Evolutionary conservation across 2,113 vertebrate genomes (phyloP).

Genomic region (Tyto alba): DNA sequence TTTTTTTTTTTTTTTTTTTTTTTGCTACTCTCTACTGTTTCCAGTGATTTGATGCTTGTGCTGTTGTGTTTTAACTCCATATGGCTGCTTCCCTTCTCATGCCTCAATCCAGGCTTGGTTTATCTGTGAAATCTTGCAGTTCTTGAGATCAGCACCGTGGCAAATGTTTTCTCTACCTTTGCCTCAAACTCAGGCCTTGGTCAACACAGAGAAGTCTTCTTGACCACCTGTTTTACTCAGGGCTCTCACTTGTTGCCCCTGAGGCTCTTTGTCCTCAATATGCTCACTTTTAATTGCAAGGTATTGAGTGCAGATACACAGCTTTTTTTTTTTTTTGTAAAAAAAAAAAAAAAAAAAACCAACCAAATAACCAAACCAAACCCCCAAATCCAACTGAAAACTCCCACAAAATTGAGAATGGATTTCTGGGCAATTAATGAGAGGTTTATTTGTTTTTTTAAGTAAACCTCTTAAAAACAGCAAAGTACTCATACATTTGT

Average conservation of each 20-base stretch:
- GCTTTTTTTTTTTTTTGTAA: neutral
- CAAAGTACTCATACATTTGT: neutral
- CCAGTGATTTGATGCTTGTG: neutral
- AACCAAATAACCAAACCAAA: neutral
- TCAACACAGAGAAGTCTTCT: neutral
- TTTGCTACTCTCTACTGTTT: neutral
- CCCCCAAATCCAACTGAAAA: neutral
- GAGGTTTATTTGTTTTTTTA: neutral
- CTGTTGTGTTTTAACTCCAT: neutral
- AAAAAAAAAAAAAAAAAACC: neutral
- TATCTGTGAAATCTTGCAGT: neutral
- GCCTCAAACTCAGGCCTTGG: neutral
- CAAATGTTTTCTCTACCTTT: neutral
- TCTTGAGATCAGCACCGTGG: neutral
- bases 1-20: neutral
- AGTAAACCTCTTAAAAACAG: neutral
- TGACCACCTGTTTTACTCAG: neutral
- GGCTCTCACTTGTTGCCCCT: neutral
- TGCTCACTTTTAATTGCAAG: neutral
- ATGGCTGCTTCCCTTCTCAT: fast-evolving
- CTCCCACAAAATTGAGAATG: neutral
- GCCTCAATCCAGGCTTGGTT: neutral
- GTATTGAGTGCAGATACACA: neutral
- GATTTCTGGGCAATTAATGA: neutral
- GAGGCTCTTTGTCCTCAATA: neutral